These are phyloP conservation scores for Sarcophaga variegata DNA, from an alignment of 2,888 invertebrate species.

Conservation along the genomic window DNA sequence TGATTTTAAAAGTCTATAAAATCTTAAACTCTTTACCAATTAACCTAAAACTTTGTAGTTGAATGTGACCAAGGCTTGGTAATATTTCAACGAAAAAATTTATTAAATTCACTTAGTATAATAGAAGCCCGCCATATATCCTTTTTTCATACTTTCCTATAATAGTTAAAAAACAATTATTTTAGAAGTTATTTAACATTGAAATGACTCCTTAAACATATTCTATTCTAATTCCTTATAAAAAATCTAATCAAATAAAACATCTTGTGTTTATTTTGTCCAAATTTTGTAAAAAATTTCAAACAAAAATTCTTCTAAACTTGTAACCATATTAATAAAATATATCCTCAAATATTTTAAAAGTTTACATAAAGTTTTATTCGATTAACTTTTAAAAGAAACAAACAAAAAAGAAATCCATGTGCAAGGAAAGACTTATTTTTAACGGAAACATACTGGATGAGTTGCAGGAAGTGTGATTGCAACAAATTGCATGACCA, in stretches of 20 bases:
- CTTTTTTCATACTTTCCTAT: background rate
- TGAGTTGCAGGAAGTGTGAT: constrained; percentile 59
- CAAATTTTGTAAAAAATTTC: background rate
- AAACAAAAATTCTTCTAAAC: no score
- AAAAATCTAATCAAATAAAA: background rate
- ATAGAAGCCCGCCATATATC: background rate
- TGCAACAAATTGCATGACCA: constrained; percentile 60
- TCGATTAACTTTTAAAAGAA: constrained; percentile 31
- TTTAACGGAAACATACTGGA: constrained; percentile 63
- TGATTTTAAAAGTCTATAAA: no score
- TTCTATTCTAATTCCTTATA: background rate
- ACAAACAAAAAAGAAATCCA: constrained; percentile 17
- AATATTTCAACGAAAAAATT: no score
- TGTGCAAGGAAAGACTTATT: constrained; percentile 43
- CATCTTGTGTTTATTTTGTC: background rate
- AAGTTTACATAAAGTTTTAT: no score
- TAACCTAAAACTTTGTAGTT: no score
- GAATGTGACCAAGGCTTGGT: no score
- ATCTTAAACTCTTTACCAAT: no score
- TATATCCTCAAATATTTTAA: no score
- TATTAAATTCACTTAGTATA: background rate
- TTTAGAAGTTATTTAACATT: background rate
- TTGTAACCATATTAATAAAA: no score
- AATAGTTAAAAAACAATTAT: background rate
- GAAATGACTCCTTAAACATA: background rate